These are phyloP conservation scores for Megalops atlanticus DNA, from an alignment of 2,113 vertebrate genomes.

Conservation along the genomic window DNA sequence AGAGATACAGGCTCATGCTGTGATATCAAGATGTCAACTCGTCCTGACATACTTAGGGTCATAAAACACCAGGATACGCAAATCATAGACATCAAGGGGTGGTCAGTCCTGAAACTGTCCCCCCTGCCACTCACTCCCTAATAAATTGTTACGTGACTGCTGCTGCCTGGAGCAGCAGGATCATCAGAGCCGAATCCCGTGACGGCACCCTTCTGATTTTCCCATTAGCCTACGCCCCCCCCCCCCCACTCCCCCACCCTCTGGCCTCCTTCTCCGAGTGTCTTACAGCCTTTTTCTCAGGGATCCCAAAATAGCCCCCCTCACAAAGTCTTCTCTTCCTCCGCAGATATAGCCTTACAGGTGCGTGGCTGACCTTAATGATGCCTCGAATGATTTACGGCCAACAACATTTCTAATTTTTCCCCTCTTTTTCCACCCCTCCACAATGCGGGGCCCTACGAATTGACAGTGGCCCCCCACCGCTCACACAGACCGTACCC, in stretches of 20 bases:
- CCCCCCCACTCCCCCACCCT: neutral
- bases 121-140: neutral
- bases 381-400: neutral
- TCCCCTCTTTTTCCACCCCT: neutral
- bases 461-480: neutral
- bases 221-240: slow-evolving; percentile 25
- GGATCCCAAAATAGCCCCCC: slow-evolving; percentile 43
- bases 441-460: neutral
- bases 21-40: neutral
- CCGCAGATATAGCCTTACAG: slow-evolving; percentile 40
- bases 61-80: neutral
- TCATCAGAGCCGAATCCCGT: no score
- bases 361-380: slow-evolving; percentile 28
- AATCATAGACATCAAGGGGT: neutral
- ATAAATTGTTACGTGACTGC: neutral
- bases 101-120: neutral
- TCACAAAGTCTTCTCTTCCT: slow-evolving; percentile 21
- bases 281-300: slow-evolving; percentile 35
- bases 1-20: neutral
- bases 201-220: slow-evolving; percentile 35
- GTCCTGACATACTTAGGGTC: neutral
- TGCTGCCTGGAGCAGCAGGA: neutral
- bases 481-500: no score
- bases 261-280: neutral
- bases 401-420: neutral